Evolutionary conservation across 2,888 invertebrate genomes (phyloP), one percentile per base, ranked within the genome.

Genomic region (Beris chalybata): DNA sequence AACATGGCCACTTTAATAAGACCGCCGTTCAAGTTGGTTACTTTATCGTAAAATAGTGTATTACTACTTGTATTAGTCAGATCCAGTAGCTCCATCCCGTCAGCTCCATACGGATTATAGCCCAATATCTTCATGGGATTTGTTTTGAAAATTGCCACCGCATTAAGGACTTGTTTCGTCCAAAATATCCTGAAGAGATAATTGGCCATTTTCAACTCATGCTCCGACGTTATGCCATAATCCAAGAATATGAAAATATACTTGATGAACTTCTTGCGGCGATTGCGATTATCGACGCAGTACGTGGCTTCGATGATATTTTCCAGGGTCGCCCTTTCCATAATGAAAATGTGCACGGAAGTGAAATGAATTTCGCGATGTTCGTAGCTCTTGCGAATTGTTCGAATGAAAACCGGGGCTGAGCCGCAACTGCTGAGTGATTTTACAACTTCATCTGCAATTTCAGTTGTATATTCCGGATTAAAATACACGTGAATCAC

Each of bases 161-260:
- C 58, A 48, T 67, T 57, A 31, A 67, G 58, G 53, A 67, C 50
- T 7, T 53, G 38, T 53, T 64, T 64, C 22, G 5, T 32, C 64
- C 64, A 58, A 44, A 67, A n/a, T 15, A 30, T 30, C 15, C 52
- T 15, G 52, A 67, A 67, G 12, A 67, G 59, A 22, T 38, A 58
- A 13, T 48, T 53, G 11, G 56, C 50, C 15, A 61, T 15, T 4
- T 30, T 29, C 9, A 5, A 48, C n/a, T 32, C 50, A 4, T 9
- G 4, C 13, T 38, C 50, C 13, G 6, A 5, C 4, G 13, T 32
- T 9, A 61, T 11, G 12, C 5, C 11, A 5, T 32, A 6, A 15
- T 61, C 61, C n/a, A 61, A 61, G 22, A 61, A 66, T 47, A 57
- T 47, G 57, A 67, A 67, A 44, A 67, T 54, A 47, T 67, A 64